Conservation (phyloP, 2,888 invertebrate species). For the Apoda limacodes region DNA sequence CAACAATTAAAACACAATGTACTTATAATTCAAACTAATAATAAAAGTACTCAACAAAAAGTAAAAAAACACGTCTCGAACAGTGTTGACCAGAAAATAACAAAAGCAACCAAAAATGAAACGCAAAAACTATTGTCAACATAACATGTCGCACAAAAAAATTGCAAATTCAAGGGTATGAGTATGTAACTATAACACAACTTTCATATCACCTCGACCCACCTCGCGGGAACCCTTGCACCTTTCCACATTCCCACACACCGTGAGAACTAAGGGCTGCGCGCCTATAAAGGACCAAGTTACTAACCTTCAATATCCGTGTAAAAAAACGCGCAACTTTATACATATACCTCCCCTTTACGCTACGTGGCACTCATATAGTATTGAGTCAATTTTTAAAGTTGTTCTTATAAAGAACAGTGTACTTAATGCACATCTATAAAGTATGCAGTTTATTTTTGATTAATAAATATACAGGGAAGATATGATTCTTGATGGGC, state of each 20-base stretch:
- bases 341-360: slow-evolving; percentile 34
- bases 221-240: slow-evolving; percentile 44
- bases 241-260: slow-evolving; percentile 64
- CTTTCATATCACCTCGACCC: too few species aligned
- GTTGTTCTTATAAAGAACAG: slow-evolving; percentile 24
- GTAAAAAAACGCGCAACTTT: slow-evolving; percentile 39
- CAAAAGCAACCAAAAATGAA: slow-evolving; percentile 13
- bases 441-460: slow-evolving; percentile 32
- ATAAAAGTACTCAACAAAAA: too few species aligned
- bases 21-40: too few species aligned
- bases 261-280: slow-evolving; percentile 47
- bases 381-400: slow-evolving; percentile 28
- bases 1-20: too few species aligned
- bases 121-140: slow-evolving; percentile 6
- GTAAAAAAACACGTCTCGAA: too few species aligned
- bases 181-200: not conserved
- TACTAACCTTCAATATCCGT: slow-evolving; percentile 24
- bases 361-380: slow-evolving; percentile 33
- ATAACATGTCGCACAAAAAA: too few species aligned
- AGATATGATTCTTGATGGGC: slow-evolving; percentile 36
- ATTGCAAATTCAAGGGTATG: not conserved
- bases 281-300: slow-evolving; percentile 45
- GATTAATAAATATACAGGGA: slow-evolving; percentile 17
- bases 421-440: slow-evolving; percentile 37
- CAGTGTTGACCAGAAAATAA: slow-evolving; percentile 13